phyloP scores from a whole-genome alignment of 2,797 vertebrate genomes.

The Distichodus sexfasciatus region DNA sequence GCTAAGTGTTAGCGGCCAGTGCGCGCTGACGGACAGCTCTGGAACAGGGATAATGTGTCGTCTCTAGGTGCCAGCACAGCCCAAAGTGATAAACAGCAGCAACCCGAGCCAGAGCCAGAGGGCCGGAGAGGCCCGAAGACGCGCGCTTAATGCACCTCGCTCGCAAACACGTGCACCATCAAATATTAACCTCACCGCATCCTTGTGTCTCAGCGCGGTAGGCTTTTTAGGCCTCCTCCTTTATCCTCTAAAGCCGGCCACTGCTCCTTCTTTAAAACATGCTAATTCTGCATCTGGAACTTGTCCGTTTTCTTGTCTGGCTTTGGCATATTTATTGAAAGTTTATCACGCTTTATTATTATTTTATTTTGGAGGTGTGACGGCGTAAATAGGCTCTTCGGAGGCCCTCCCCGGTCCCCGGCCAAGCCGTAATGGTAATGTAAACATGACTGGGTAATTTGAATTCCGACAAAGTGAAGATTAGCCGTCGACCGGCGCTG shows the following conservation, averaged over 20 bases:
- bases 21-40: constrained; percentile 85
- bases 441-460: constrained; percentile 82
- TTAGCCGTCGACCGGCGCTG: constrained; percentile 79
- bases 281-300: constrained; percentile 61
- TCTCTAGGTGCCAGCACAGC: constrained; percentile 84
- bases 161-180: constrained; percentile 72
- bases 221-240: neutral
- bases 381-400: constrained; percentile 71
- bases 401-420: constrained; percentile 65
- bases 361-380: constrained; percentile 68
- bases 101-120: constrained; percentile 83
- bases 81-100: constrained; percentile 92
- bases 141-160: constrained; percentile 85
- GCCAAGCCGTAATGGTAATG: constrained; percentile 76
- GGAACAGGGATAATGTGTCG: constrained; percentile 89
- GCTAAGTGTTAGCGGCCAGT: constrained; percentile 74
- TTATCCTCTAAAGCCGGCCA: neutral
- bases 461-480: constrained; percentile 84
- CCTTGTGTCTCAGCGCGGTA: constrained; percentile 18
- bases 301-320: constrained; percentile 65
- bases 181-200: constrained; percentile 59
- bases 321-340: constrained; percentile 69
- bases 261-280: constrained; percentile 55
- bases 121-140: constrained; percentile 85
- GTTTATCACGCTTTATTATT: constrained; percentile 71